Base-by-base conservation (phyloP, 2,113 vertebrate species). In the Cyphomyrus discorhynchus region DNA sequence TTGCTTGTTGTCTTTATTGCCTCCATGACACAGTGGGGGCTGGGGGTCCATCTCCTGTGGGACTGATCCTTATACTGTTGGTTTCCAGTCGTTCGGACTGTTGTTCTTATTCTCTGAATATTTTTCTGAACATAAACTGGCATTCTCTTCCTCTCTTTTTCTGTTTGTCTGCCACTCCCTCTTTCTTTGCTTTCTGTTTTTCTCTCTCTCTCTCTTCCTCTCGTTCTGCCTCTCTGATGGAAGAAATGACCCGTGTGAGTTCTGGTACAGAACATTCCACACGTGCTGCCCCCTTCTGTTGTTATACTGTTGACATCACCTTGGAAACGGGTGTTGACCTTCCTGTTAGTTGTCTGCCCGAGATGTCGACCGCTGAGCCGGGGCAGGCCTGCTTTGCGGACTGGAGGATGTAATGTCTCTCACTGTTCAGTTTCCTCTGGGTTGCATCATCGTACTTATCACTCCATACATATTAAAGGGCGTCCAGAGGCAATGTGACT, bases 271-370 rank as follows among this genome's bases (percentile, higher is more conserved):
- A 89, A 92, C 92, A 94, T 93, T 95, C 92, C 92, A 89, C 90
- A 91, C 86, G 3, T 85, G 90, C 91, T 91, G 92, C 89, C 91
- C 93, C 93, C 90, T 89, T 93, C 39, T 95, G 94, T 95, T 95
- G 95, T 93, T 80, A 89, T 66, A 89, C 19, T 95, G 94, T 95
- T 95, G 93, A 95, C 42, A 88, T 95, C 91, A 90, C 95, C 93
- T 50, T 94, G 92, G 95, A 92, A 93, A 95, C 94, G 27, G 80
- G 87, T 86, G 53, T 91, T 90, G 70, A 17, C 77, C 86, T 90
- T 80, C 86, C 90, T 62, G 52, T 83, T 88, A 47, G 83, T 46
- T 39, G 42, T 42, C 56, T 49, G 62, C 56, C 70, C 74, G 87
- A 74, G 89, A 82, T 62, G 52, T 35, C 35, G 49, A 15, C 19